Base-by-base conservation (phyloP, 2,888 invertebrate species). In the Gastracanthus pulcherrimus region DNA sequence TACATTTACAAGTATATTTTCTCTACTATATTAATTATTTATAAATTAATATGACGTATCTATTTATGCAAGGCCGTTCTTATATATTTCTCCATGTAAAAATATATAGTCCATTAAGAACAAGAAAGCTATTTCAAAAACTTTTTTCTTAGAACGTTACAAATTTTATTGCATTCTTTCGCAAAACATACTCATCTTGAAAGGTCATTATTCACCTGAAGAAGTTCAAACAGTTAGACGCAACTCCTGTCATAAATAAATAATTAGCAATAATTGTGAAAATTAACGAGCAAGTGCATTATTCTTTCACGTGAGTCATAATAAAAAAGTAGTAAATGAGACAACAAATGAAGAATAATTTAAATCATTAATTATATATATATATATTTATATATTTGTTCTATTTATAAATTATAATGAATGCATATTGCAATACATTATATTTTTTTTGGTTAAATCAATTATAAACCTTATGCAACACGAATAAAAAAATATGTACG, bases 181-280 rank as follows among this genome's bases (percentile, higher is more conserved):
- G 55, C 55, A 55, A 55, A 55, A 7, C 55, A 1, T 55, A 55
- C 23, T 55, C 55, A 55, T 55, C 55, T 55, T 7, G 3, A 4
- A 9, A 2, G 55, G 26, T 55, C 55, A n/a, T 34, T 34, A 29
- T n/a, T 19, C 36, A 62, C 31, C 34, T 9, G 19, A 62, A 34
- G 19, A 62, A 62, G 62, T 62, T 62, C n/a, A 62, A 62, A 62
- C 62, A 62, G 34, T 62, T n/a, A 7, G n/a, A 7, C 6, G 36
- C 62, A 62, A 62, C 62, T 16, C n/a, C 62, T 62, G n/a, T 62
- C 62, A 62, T 62, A 62, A 62, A 62, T 29, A 19, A 31, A 62
- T 62, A 34, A 62, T 62, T 16, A 34, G 31, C n/a, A 62, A 19
- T 34, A 34, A 62, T 62, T 62, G 31, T 34, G n/a, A 62, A n/a